These are phyloP conservation scores for Drosophila oshimai DNA, from an alignment of 1,140 invertebrate genomes.

Conservation along the genomic window DNA sequence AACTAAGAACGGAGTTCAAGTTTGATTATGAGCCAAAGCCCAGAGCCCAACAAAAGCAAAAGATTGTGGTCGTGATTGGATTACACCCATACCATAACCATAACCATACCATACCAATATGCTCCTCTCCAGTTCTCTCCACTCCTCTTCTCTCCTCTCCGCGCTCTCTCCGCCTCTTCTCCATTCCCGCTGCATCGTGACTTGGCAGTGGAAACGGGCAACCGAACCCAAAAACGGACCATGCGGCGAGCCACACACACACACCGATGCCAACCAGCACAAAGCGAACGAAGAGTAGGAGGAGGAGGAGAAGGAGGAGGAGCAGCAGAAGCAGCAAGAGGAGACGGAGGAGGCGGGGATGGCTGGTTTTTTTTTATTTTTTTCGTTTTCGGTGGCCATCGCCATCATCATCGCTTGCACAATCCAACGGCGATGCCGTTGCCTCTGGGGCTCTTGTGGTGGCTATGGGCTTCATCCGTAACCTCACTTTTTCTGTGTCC, in stretches of 20 bases:
- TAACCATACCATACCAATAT: too few species aligned
- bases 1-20: conserved; percentile 16
- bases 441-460: not conserved
- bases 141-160: not conserved
- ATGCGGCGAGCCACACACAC: conserved; percentile 29
- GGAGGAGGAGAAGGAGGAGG: conserved; percentile 9
- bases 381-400: conserved; percentile 46
- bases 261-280: conserved; percentile 8
- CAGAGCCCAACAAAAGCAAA: conserved; percentile 15
- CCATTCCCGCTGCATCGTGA: conserved; percentile 32
- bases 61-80: conserved; percentile 34
- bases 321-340: conserved; percentile 3
- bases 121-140: not conserved
- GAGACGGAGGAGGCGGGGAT: conserved; percentile 18
- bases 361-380: conserved; percentile 18
- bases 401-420: conserved; percentile 28
- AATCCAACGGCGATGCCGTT: conserved; percentile 6
- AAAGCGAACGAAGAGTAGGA: not conserved
- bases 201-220: conserved; percentile 35
- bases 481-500: conserved; percentile 42
- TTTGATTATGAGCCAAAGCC: conserved; percentile 28
- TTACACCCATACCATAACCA: too few species aligned
- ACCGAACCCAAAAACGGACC: conserved; percentile 35
- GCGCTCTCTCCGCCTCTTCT: not conserved
- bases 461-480: conserved; percentile 29